A percentile compares a stretch with the other conserved stretches of the same genome.
These are phyloP conservation scores for Archips crataeganus DNA, from an alignment of 2,888 invertebrate species.

Conservation along the genomic window DNA sequence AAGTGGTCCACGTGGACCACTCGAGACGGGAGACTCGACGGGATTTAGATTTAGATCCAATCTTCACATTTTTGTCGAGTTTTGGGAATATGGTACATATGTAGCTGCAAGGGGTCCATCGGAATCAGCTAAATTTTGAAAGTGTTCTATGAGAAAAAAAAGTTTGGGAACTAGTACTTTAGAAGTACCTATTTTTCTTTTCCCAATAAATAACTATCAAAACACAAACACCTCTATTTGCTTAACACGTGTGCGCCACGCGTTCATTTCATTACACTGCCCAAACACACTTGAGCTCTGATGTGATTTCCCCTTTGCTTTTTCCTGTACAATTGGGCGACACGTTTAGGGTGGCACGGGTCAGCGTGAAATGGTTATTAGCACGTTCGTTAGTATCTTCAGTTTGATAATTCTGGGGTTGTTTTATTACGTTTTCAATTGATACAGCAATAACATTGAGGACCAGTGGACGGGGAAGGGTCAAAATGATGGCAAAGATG, in stretches of 20 bases:
- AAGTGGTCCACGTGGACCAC: too few relatives aligned
- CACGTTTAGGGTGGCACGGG: slow-evolving; percentile 16
- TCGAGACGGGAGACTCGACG: too few relatives aligned
- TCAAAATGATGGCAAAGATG: neutral
- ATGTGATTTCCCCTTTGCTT: neutral
- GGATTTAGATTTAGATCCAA: too few relatives aligned
- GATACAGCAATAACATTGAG: slow-evolving; percentile 15
- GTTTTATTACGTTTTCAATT: slow-evolving; percentile 29
- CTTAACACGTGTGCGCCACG: slow-evolving; percentile 5
- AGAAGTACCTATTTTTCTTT: neutral
- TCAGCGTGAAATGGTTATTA: slow-evolving; percentile 25
- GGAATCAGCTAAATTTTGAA: too few relatives aligned
- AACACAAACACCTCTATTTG: slow-evolving; percentile 22
- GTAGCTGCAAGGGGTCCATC: too few relatives aligned
- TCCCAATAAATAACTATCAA: neutral
- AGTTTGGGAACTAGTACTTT: too few relatives aligned
- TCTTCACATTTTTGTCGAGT: too few relatives aligned
- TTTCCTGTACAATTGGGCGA: neutral
- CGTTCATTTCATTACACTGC: slow-evolving; percentile 26
- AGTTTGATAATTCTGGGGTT: slow-evolving; percentile 26
- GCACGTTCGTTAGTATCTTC: slow-evolving; percentile 34
- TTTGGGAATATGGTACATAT: too few relatives aligned
- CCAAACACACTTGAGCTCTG: slow-evolving; percentile 15
- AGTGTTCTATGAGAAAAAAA: too few relatives aligned
- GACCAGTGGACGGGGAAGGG: neutral